phyloP scores from a whole-genome alignment of 2,113 vertebrate species.

The Anthoscopus minutus region DNA sequence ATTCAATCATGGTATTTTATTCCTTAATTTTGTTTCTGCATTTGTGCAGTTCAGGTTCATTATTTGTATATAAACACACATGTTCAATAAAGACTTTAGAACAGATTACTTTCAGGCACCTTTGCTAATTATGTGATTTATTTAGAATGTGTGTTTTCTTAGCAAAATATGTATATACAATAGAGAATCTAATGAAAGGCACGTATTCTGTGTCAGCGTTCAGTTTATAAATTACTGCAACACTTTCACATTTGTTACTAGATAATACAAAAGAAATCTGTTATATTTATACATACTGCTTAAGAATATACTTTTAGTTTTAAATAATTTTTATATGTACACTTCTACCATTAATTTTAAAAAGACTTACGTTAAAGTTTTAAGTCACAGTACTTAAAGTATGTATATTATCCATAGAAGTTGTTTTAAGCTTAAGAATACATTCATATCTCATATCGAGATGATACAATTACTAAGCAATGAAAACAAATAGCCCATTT shows the following conservation, averaged over 20 bases:
- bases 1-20: slow-evolving; percentile 61
- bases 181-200: slow-evolving; percentile 36
- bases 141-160: slow-evolving; percentile 68
- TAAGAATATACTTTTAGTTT: slow-evolving; percentile 82
- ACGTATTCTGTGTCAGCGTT: slow-evolving; percentile 53
- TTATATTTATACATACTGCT: slow-evolving; percentile 88
- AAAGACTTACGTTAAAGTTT: slow-evolving; percentile 70
- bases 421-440: slow-evolving; percentile 75
- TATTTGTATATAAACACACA: slow-evolving; percentile 63
- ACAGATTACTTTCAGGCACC: slow-evolving; percentile 32
- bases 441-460: slow-evolving; percentile 73
- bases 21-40: slow-evolving; percentile 50
- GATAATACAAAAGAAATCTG: slow-evolving; percentile 71
- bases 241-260: slow-evolving; percentile 87
- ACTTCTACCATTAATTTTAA: slow-evolving; percentile 81
- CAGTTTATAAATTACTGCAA: slow-evolving; percentile 70
- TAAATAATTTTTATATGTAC: slow-evolving; percentile 76
- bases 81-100: slow-evolving; percentile 54
- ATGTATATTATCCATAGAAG: slow-evolving; percentile 81
- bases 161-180: slow-evolving; percentile 54
- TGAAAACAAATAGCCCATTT: slow-evolving; percentile 54
- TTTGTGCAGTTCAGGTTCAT: slow-evolving; percentile 58
- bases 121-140: slow-evolving; percentile 48
- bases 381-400: slow-evolving; percentile 78
- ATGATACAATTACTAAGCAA: slow-evolving; percentile 68